Percentiles rank a stretch among this genome's conserved stretches.
Conservation (phyloP, 2,797 vertebrate genomes). For the Thunnus albacares region DNA sequence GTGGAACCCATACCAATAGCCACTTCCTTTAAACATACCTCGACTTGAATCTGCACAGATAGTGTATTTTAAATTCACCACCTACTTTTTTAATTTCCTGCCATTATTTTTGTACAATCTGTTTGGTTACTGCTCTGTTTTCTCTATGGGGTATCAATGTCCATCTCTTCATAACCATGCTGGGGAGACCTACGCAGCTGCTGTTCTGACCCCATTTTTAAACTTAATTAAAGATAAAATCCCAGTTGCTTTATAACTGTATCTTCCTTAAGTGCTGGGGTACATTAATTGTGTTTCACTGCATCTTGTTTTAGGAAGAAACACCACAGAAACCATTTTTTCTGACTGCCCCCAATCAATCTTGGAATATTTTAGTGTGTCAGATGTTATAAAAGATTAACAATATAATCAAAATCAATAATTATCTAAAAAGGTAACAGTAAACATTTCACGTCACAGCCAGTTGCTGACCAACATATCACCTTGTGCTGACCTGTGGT, state of each 20-base stretch:
- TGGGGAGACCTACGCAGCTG: conserved; percentile 31
- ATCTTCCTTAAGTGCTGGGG: neutral
- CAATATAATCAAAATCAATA: neutral
- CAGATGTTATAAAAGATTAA: neutral
- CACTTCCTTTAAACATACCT: neutral
- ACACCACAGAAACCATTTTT: neutral
- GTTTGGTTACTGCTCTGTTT: conserved; percentile 12
- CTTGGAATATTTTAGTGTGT: neutral
- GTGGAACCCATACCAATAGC: no score
- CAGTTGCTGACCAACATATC: conserved; percentile 1
- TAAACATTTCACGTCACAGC: neutral
- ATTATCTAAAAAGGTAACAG: neutral
- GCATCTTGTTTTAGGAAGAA: neutral
- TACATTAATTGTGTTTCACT: neutral
- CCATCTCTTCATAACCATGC: neutral
- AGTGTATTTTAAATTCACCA: neutral
- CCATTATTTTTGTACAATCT: neutral
- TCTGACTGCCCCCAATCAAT: neutral
- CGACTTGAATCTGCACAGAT: conserved; percentile 5
- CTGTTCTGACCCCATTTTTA: conserved; percentile 29
- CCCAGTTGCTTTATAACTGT: neutral
- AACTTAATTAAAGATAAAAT: conserved; percentile 21
- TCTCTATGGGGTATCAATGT: neutral
- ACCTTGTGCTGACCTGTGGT: conserved; percentile 20
- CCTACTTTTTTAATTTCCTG: neutral